Percentiles rank a stretch among this genome's conserved stretches.
These are phyloP conservation scores for Hyles vespertilio DNA, from an alignment of 1,140 invertebrate species.

Conservation along the genomic window DNA sequence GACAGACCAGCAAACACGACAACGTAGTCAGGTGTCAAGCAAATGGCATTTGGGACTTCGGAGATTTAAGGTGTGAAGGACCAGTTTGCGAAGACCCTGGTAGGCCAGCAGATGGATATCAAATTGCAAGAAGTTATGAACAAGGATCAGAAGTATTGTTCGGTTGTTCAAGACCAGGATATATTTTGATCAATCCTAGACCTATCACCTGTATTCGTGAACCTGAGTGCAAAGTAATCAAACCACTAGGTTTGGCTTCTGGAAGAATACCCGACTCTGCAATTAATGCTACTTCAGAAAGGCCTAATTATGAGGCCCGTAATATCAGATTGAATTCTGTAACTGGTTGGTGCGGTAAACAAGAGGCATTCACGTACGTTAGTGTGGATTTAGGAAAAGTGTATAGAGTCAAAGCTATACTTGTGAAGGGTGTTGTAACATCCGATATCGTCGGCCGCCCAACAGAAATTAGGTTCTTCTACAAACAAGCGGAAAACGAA, in stretches of 20 bases:
- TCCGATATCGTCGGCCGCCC: slow-evolving; percentile 96
- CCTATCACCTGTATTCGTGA: slow-evolving; percentile 94
- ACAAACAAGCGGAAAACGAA: slow-evolving; percentile 94
- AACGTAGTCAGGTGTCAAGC: slow-evolving; percentile 94
- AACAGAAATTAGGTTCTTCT: slow-evolving; percentile 97
- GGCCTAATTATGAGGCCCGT: slow-evolving; percentile 92
- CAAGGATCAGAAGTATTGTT: slow-evolving; percentile 94
- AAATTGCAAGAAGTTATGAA: slow-evolving; percentile 94
- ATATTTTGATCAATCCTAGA: slow-evolving; percentile 92
- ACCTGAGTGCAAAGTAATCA: slow-evolving; percentile 95
- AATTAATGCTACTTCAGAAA: slow-evolving; percentile 96
- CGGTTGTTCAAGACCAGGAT: slow-evolving; percentile 92
- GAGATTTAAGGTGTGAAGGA: slow-evolving; percentile 95
- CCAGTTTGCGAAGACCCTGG: slow-evolving; percentile 97
- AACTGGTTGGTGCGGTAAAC: slow-evolving; percentile 96
- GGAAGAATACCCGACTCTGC: slow-evolving; percentile 95
- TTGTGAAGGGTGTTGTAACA: slow-evolving; percentile 95
- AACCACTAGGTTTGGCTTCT: slow-evolving; percentile 92
- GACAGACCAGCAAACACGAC: slow-evolving; percentile 93
- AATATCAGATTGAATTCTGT: slow-evolving; percentile 94
- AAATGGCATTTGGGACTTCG: slow-evolving; percentile 97
- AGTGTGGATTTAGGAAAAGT: slow-evolving; percentile 95
- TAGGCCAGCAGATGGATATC: slow-evolving; percentile 92
- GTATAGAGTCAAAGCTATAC: slow-evolving; percentile 92
- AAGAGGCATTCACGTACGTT: slow-evolving; percentile 96